phyloP scores from a whole-genome alignment of 2,888 invertebrate species.

The Digitonthophagus gazella region DNA sequence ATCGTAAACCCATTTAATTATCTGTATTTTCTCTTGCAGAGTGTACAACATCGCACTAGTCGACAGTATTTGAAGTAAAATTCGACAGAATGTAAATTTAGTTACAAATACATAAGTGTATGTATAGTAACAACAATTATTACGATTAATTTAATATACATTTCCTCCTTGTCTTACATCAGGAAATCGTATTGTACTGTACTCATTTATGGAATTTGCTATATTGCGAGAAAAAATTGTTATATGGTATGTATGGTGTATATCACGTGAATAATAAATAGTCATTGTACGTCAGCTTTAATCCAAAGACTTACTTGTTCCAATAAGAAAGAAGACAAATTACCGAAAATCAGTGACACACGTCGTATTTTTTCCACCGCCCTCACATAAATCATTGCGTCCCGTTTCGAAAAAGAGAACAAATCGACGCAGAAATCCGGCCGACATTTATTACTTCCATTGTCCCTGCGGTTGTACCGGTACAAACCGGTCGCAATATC shows the following conservation, averaged over 20 bases:
- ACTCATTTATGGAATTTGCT: too few relatives aligned
- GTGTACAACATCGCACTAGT: too few relatives aligned
- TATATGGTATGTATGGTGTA: neutral
- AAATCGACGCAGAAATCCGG: slow-evolving; percentile 5
- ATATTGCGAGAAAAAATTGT: too few relatives aligned
- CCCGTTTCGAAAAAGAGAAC: neutral
- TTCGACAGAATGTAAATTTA: too few relatives aligned
- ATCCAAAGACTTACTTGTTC: neutral
- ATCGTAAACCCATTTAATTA: too few relatives aligned
- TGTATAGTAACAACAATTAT: too few relatives aligned
- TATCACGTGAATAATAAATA: neutral
- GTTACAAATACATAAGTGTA: too few relatives aligned
- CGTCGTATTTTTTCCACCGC: neutral
- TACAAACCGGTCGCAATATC: slow-evolving; percentile 3
- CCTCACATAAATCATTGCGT: neutral
- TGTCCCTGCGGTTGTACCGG: slow-evolving; percentile 8
- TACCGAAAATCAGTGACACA: neutral
- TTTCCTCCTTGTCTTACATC: too few relatives aligned
- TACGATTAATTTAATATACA: too few relatives aligned
- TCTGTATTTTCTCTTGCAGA: too few relatives aligned
- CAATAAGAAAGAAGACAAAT: neutral
- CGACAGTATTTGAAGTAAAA: too few relatives aligned
- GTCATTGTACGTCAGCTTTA: neutral
- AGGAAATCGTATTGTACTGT: too few relatives aligned
- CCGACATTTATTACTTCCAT: slow-evolving; percentile 12